A percentile compares a stretch with the other conserved stretches of the same genome.
phyloP scores from a whole-genome alignment of 1,140 invertebrate genomes.

The Ectropis grisescens region DNA sequence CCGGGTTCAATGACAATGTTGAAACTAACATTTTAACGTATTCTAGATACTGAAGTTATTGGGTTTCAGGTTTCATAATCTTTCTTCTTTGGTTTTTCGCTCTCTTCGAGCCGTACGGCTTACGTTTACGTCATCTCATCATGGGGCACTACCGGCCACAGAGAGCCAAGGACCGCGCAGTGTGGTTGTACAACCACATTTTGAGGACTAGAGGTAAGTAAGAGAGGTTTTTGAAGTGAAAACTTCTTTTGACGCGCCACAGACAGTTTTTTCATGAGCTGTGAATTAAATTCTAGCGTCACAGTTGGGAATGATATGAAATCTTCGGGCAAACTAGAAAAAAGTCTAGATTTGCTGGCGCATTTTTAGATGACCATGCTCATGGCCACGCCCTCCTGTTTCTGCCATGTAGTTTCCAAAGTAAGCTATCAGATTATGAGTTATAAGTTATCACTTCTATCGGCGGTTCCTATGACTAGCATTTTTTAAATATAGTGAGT shows the following conservation, averaged over 20 bases:
- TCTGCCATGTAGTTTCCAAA: no score
- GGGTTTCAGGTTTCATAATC: conserved; percentile 63
- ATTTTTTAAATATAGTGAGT: no score
- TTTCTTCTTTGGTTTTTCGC: conserved; percentile 77
- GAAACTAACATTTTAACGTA: no score
- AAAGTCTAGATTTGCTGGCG: not conserved
- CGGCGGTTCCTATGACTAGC: no score
- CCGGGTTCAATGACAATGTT: no score
- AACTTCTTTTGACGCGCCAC: no score
- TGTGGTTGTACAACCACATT: conserved; percentile 86
- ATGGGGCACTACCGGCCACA: conserved; percentile 83
- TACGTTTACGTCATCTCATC: conserved; percentile 81
- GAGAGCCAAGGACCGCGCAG: conserved; percentile 77
- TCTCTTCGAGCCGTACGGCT: conserved; percentile 82
- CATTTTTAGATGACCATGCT: no score
- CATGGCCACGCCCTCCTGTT: no score
- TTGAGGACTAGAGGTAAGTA: conserved; percentile 72
- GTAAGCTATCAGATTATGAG: no score
- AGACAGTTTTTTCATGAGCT: not conserved
- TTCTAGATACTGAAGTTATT: not conserved
- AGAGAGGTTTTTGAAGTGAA: conserved; percentile 11
- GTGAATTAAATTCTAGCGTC: no score
- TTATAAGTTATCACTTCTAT: no score
- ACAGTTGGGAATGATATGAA: not conserved
- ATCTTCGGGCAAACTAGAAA: not conserved